phyloP scores from a whole-genome alignment of 2,113 vertebrate species.

The Epinephelus lanceolatus region DNA sequence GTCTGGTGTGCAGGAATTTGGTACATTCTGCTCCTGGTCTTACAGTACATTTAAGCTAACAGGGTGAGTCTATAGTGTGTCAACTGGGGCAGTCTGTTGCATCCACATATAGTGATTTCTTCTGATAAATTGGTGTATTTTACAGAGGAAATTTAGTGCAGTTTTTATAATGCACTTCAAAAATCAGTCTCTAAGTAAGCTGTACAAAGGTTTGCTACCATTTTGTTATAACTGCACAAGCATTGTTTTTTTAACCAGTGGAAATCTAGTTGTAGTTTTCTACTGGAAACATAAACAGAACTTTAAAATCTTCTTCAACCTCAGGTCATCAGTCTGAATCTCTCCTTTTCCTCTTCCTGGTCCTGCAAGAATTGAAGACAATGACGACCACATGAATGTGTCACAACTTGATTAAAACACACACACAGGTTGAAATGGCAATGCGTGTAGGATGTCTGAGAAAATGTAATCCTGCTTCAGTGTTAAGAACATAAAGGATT shows the following conservation, averaged over 20 bases:
- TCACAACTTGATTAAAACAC: background rate
- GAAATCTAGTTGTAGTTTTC: slow-evolving; percentile 1
- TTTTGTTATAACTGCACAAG: background rate
- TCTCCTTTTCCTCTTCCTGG: slow-evolving; percentile 1
- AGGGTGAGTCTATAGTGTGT: background rate
- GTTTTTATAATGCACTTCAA: background rate
- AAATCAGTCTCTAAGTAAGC: background rate
- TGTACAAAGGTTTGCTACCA: background rate
- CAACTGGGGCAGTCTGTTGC: background rate
- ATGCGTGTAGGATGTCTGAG: background rate
- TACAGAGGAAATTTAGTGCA: background rate
- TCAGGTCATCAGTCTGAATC: slow-evolving; percentile 16
- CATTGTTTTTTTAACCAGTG: background rate
- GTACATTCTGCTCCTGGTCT: background rate
- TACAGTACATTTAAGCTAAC: background rate
- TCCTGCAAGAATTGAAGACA: slow-evolving; percentile 26
- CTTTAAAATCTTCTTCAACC: slow-evolving; percentile 9
- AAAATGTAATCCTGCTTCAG: background rate
- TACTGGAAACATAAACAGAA: slow-evolving; percentile 18
- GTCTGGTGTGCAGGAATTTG: background rate
- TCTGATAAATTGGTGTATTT: background rate
- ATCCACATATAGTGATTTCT: background rate
- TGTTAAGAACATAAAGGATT: background rate
- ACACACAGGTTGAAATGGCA: background rate
- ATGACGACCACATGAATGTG: background rate